Evolutionary conservation across 2,113 vertebrate genomes (phyloP).

Genomic region (Antennarius striatus): DNA sequence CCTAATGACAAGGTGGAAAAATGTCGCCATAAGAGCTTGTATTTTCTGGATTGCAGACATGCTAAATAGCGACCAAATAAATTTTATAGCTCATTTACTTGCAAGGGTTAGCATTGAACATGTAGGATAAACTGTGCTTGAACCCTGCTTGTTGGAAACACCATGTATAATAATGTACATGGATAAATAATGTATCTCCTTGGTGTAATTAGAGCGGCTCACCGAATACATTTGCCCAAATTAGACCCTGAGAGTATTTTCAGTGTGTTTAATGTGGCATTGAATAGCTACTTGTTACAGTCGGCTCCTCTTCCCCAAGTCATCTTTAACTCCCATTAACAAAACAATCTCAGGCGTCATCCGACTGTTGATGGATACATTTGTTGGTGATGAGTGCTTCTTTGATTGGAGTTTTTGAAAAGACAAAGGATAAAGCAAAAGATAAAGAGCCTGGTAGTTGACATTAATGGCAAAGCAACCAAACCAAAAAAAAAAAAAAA

Average conservation of each 20-base stretch:
- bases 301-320: slow-evolving; percentile 27
- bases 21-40: background rate
- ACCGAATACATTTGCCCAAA: slow-evolving; percentile 49
- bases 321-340: slow-evolving; percentile 55
- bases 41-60: slow-evolving; percentile 13
- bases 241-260: slow-evolving; percentile 54
- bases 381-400: slow-evolving; percentile 20
- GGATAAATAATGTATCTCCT: slow-evolving; percentile 58
- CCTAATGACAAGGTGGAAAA: slow-evolving; percentile 39
- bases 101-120: slow-evolving; percentile 6
- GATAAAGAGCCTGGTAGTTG: background rate
- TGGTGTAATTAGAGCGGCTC: slow-evolving; percentile 52
- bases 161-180: slow-evolving; percentile 32
- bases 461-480: background rate
- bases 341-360: slow-evolving; percentile 36
- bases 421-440: background rate
- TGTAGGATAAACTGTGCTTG: slow-evolving; percentile 34
- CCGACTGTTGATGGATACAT: slow-evolving; percentile 19
- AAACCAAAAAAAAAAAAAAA: slow-evolving; percentile 13
- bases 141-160: slow-evolving; percentile 18
- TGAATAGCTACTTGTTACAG: slow-evolving; percentile 16
- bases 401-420: background rate
- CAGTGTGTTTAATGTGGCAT: slow-evolving; percentile 59
- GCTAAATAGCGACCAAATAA: slow-evolving; percentile 21
- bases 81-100: slow-evolving; percentile 22